These are phyloP conservation scores for Drosophila mimetica DNA, from an alignment of 2,888 invertebrate species.

Conservation along the genomic window DNA sequence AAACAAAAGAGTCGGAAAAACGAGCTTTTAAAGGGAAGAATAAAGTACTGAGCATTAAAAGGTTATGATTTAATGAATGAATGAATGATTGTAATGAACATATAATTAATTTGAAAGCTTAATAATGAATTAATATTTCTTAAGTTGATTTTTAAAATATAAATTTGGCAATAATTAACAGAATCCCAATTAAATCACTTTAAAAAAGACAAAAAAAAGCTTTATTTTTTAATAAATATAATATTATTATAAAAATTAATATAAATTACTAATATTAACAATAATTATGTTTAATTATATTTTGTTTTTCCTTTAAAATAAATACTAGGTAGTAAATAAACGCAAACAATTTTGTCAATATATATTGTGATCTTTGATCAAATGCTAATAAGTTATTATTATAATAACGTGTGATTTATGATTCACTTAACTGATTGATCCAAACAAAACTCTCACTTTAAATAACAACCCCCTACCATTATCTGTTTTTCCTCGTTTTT, in stretches of 20 bases:
- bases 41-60: constrained; percentile 1
- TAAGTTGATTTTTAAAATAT: no score
- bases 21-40: constrained; percentile 17
- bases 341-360: no score
- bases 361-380: background rate
- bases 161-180: no score
- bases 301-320: no score
- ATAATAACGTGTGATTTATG: constrained; percentile 1
- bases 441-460: constrained; percentile 17
- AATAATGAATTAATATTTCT: no score
- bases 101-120: constrained; percentile 5
- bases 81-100: background rate
- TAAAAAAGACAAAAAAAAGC: no score
- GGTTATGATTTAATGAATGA: constrained; percentile 2
- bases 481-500: constrained; percentile 1
- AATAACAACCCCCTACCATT: constrained; percentile 3
- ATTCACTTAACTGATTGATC: constrained; percentile 13
- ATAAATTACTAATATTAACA: no score
- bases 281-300: no score
- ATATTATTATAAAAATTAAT: no score
- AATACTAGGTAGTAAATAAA: no score
- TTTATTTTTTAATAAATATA: no score
- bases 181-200: no score
- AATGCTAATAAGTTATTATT: background rate
- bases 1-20: constrained; percentile 51